A percentile compares a stretch with the other conserved stretches of the same genome.
Evolutionary conservation across 2,113 vertebrate genomes (phyloP).

Genomic region (Cisticola juncidis): DNA sequence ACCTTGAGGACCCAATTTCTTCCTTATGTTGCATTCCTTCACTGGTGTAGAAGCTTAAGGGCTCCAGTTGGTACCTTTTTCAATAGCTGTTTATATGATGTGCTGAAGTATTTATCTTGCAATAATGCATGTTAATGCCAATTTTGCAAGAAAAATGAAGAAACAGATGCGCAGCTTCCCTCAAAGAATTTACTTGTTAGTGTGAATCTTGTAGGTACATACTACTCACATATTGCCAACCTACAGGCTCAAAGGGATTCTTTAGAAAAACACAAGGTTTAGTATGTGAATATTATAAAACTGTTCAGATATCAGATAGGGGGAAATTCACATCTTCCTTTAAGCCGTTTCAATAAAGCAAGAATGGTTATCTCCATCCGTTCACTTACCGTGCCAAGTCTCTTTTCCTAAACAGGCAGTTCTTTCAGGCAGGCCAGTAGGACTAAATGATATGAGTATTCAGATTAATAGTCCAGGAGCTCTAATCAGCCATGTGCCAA

Average conservation of each 20-base stretch:
- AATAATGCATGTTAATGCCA: conserved; percentile 42
- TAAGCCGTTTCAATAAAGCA: background rate
- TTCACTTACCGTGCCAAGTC: background rate
- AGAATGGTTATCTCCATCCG: background rate
- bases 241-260: background rate
- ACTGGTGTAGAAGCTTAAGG: conserved; percentile 35
- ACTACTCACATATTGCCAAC: background rate
- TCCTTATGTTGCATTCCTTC: conserved; percentile 48
- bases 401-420: background rate
- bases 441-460: background rate
- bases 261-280: background rate
- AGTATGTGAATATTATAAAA: background rate
- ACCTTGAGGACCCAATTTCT: conserved; percentile 66
- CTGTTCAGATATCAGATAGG: background rate
- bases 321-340: background rate
- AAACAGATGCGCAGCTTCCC: background rate
- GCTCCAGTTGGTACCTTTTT: background rate
- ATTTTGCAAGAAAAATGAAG: conserved; percentile 12
- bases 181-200: background rate
- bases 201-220: background rate
- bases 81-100: background rate
- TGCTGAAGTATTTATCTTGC: conserved; percentile 31
- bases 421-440: background rate
- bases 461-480: background rate
- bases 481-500: background rate